Percentiles rank a stretch among this genome's conserved stretches.
phyloP scores from a whole-genome alignment of 2,113 vertebrate species.

The Scolopax mira region DNA sequence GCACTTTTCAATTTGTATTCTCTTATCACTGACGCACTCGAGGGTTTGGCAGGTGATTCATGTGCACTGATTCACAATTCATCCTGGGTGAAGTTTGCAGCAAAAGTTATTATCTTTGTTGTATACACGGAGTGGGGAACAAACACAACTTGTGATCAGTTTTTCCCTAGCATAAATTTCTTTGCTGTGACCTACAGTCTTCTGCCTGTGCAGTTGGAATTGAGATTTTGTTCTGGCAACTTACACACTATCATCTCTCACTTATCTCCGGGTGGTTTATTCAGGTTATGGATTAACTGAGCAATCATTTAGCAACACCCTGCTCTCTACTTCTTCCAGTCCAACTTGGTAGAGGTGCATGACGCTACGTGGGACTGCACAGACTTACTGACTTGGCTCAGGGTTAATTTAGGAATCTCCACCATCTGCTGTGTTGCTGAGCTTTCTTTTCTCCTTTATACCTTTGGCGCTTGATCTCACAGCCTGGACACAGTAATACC shows the following conservation, averaged over 20 bases:
- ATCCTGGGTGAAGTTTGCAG: not conserved
- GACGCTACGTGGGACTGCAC: not conserved
- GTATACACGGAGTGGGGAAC: fast-evolving
- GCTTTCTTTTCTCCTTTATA: not conserved
- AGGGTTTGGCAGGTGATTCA: constrained; percentile 35
- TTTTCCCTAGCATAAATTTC: not conserved
- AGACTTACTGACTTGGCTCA: not conserved
- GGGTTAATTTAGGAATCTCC: not conserved
- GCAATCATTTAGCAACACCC: not conserved
- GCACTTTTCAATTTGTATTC: not conserved
- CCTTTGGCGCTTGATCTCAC: not conserved
- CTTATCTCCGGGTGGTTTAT: not conserved
- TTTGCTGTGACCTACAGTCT: not conserved
- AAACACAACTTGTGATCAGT: fast-evolving
- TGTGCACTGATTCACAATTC: not conserved
- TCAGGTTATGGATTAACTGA: not conserved
- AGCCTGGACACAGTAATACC: not conserved
- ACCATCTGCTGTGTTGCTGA: not conserved
- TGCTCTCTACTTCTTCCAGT: not conserved
- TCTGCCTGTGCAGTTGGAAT: not conserved
- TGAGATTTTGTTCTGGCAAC: not conserved
- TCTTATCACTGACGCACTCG: not conserved
- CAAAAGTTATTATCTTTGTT: not conserved
- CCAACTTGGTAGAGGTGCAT: not conserved
- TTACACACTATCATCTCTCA: not conserved